A percentile compares a stretch with the other conserved stretches of the same genome.
Conservation (phyloP, 1,140 invertebrate species). For the Mamestra configurata region DNA sequence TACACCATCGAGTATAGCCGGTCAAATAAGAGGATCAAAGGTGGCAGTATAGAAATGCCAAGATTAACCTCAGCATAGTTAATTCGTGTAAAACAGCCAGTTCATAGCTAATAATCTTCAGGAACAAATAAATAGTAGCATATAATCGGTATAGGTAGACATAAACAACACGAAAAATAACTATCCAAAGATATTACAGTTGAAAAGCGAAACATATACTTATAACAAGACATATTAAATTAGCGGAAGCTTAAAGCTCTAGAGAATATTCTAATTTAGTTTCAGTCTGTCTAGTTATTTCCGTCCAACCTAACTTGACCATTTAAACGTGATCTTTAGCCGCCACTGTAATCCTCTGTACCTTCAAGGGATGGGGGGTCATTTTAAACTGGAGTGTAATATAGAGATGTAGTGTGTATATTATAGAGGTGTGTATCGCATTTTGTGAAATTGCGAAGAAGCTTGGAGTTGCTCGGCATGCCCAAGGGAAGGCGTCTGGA, state of each 20-base stretch:
- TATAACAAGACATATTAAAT: conserved; percentile 58
- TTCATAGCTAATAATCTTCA: no score
- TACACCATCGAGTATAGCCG: no score
- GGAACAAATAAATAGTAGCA: no score
- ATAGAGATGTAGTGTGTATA: conserved; percentile 65
- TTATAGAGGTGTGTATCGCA: conserved; percentile 67
- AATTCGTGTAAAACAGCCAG: no score
- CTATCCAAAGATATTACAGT: conserved; percentile 49
- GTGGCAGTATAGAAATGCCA: no score
- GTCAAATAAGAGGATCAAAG: no score
- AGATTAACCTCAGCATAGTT: no score
- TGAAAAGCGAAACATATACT: conserved; percentile 43
- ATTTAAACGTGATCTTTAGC: conserved; percentile 65
- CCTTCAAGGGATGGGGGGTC: conserved; percentile 60
- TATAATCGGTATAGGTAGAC: neutral
- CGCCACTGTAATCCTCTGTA: conserved; percentile 32
- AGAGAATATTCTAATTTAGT: conserved; percentile 83
- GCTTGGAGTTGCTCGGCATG: conserved; percentile 60
- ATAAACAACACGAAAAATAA: neutral
- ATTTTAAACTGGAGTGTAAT: conserved; percentile 67
- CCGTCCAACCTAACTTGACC: conserved; percentile 70
- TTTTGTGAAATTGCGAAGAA: conserved; percentile 85
- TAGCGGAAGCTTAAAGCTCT: conserved; percentile 71
- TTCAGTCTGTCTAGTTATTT: conserved; percentile 83
- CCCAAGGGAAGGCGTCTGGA: conserved; percentile 81